Percentiles rank a stretch among this genome's conserved stretches.
Evolutionary conservation across 2,113 vertebrate species (phyloP).

Genomic region (Antidorcas marsupialis): DNA sequence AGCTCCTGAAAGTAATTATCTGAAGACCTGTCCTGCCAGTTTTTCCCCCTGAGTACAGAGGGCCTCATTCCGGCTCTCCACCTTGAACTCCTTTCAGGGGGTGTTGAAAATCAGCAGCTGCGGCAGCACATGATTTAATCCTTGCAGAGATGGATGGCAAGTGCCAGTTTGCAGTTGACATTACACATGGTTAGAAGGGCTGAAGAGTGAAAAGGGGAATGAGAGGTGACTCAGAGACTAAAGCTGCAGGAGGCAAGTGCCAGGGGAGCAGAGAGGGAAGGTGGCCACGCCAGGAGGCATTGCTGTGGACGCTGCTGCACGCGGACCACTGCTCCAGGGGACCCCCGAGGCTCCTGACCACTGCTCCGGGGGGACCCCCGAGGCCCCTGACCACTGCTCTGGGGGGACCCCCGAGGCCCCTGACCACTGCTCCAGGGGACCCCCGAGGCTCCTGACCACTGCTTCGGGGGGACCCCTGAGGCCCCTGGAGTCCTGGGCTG

Average conservation of each 20-base stretch:
- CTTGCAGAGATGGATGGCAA: background rate
- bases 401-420: too few species aligned
- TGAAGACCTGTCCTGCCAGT: background rate
- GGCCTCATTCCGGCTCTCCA: background rate
- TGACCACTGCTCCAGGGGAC: too few species aligned
- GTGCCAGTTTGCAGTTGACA: background rate
- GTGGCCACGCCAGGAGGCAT: background rate
- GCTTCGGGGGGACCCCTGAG: too few species aligned
- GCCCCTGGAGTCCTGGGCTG: background rate
- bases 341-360: too few species aligned
- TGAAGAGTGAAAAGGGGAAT: background rate
- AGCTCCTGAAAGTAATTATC: background rate
- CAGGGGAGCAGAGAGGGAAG: background rate
- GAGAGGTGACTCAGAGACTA: background rate
- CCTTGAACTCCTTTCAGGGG: background rate
- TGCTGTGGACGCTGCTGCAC: fast-evolving
- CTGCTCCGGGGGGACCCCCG: too few species aligned
- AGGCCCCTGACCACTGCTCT: too few species aligned
- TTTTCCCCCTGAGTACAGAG: background rate
- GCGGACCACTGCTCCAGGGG: too few species aligned
- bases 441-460: too few species aligned
- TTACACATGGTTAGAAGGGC: background rate
- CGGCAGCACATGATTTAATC: background rate
- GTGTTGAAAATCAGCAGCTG: background rate
- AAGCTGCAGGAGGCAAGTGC: background rate